Evolutionary conservation across 2,888 invertebrate species (phyloP).

Genomic region (Folsomia manolachei): DNA sequence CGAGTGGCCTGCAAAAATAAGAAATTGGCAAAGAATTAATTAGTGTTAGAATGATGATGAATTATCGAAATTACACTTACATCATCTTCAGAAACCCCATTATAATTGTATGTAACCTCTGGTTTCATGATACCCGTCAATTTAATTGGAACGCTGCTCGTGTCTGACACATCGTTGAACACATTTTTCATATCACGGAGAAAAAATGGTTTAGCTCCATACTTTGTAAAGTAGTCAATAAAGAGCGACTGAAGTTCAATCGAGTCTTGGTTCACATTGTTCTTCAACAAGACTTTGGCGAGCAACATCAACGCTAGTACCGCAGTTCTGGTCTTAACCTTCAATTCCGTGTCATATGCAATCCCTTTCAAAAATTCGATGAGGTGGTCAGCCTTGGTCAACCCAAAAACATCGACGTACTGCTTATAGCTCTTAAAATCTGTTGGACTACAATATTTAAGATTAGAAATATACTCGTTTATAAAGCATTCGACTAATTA

Average conservation of each 20-base stretch:
- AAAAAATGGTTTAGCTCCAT: conserved; percentile 33
- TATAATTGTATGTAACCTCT: too few relatives aligned
- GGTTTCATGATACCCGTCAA: too few relatives aligned
- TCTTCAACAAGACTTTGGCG: neutral
- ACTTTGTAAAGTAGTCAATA: neutral
- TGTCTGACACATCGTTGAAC: too few relatives aligned
- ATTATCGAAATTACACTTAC: too few relatives aligned
- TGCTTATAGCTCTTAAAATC: neutral
- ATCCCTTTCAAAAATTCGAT: conserved; percentile 21
- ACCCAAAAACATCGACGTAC: conserved; percentile 31
- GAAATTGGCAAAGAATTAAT: neutral
- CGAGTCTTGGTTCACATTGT: neutral
- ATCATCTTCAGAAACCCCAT: too few relatives aligned
- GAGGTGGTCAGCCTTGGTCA: conserved; percentile 23
- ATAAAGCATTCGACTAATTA: too few relatives aligned
- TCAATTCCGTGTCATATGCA: neutral
- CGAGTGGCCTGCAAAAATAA: neutral
- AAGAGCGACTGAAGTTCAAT: neutral
- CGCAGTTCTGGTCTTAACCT: neutral
- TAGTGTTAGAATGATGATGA: too few relatives aligned
- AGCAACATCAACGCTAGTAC: neutral
- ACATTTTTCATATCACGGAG: conserved; percentile 21
- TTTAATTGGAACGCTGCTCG: too few relatives aligned
- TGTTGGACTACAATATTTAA: neutral
- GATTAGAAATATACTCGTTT: too few relatives aligned